phyloP scores from a whole-genome alignment of 1,140 invertebrate species.

The Anastatus disparis region DNA sequence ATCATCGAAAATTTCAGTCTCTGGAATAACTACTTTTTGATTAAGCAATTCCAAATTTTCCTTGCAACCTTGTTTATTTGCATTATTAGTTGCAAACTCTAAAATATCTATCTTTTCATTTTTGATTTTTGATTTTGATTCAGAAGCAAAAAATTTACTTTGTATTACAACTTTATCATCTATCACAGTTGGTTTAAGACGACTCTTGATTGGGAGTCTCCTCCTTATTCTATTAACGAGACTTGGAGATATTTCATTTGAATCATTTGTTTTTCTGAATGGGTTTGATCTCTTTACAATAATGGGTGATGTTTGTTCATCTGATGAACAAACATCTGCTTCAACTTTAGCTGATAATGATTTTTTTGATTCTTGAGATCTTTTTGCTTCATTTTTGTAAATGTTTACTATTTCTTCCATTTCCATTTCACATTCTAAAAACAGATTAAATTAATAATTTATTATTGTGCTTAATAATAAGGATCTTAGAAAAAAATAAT shows the following conservation, averaged over 20 bases:
- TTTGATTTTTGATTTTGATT: background rate
- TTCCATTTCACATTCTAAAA: conserved; percentile 30
- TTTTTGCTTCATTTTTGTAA: conserved; percentile 12
- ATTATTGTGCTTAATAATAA: too few relatives aligned
- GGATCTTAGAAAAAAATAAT: too few relatives aligned
- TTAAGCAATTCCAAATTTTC: conserved; percentile 10
- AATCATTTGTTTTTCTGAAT: conserved; percentile 37
- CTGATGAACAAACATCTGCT: background rate
- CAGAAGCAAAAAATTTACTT: conserved; percentile 53
- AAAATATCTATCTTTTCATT: conserved; percentile 1
- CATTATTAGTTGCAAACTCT: background rate
- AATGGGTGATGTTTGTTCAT: conserved; percentile 37
- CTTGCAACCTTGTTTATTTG: conserved; percentile 4
- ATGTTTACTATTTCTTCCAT: conserved; percentile 38
- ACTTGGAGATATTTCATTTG: conserved; percentile 45
- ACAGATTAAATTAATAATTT: too few relatives aligned
- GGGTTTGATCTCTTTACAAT: conserved; percentile 43
- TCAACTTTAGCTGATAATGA: conserved; percentile 7
- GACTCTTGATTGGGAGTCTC: conserved; percentile 37
- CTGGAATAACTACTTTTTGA: conserved; percentile 34
- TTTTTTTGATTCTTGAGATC: background rate
- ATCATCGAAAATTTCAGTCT: conserved; percentile 33
- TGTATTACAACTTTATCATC: conserved; percentile 45
- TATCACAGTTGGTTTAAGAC: conserved; percentile 53
- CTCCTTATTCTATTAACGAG: conserved; percentile 44